phyloP scores from a whole-genome alignment of 2,888 invertebrate species.

The Mesoligia furuncula region DNA sequence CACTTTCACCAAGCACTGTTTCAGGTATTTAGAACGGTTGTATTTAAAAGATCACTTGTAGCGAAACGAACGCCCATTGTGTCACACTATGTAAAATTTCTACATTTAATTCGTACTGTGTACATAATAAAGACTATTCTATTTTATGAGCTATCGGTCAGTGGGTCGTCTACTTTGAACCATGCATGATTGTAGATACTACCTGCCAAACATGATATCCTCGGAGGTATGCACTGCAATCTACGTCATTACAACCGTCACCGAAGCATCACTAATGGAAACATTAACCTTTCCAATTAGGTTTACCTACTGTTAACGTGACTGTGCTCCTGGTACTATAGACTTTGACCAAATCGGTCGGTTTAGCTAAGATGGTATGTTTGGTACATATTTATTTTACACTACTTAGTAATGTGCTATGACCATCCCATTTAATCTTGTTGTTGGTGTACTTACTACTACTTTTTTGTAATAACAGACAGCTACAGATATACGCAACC shows the following conservation, averaged over 20 bases:
- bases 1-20: neutral
- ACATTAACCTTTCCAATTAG: slow-evolving; percentile 57
- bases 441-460: neutral
- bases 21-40: neutral
- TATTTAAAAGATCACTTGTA: neutral
- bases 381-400: neutral
- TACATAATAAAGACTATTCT: neutral
- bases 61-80: neutral
- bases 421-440: neutral
- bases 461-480: neutral
- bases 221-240: slow-evolving; percentile 22
- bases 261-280: slow-evolving; percentile 48
- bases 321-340: slow-evolving; percentile 8
- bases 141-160: neutral
- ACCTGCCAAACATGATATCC: slow-evolving; percentile 4
- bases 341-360: neutral
- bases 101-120: neutral
- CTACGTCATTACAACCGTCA: slow-evolving; percentile 41
- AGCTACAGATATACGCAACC: neutral
- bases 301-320: slow-evolving; percentile 45
- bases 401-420: neutral
- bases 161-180: neutral
- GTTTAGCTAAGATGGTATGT: neutral
- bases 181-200: neutral
- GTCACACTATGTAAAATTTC: neutral